These are phyloP conservation scores for Fundulus diaphanus DNA, from an alignment of 2,797 vertebrate genomes.

Conservation along the genomic window DNA sequence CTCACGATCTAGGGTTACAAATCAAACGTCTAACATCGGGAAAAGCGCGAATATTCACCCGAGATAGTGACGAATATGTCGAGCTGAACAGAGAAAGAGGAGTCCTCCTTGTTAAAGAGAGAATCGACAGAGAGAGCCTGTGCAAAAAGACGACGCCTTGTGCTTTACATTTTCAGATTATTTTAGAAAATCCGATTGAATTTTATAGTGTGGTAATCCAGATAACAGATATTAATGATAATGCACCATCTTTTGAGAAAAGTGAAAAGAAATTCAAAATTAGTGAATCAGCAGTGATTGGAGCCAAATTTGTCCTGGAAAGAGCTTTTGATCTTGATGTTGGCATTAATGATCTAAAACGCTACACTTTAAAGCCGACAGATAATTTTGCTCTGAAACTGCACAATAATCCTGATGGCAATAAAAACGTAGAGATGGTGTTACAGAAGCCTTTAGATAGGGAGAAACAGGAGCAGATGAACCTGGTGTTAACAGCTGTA, in stretches of 20 bases:
- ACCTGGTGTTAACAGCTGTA: conserved; percentile 62
- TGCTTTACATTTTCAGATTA: conserved; percentile 74
- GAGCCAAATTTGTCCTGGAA: conserved; percentile 71
- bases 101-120: conserved; percentile 69
- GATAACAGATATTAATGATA: conserved; percentile 79
- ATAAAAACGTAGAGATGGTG: conserved; percentile 74
- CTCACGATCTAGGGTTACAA: conserved; percentile 74
- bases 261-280: conserved; percentile 66
- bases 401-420: conserved; percentile 55
- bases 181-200: conserved; percentile 76
- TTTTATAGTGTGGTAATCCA: conserved; percentile 69
- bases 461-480: conserved; percentile 59
- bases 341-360: conserved; percentile 69
- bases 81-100: conserved; percentile 73
- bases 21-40: conserved; percentile 61
- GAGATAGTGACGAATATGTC: conserved; percentile 61
- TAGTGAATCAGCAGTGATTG: conserved; percentile 68
- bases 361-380: conserved; percentile 66
- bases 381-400: conserved; percentile 71
- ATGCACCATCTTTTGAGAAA: conserved; percentile 65
- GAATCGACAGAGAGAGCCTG: conserved; percentile 72
- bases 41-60: conserved; percentile 68
- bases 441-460: conserved; percentile 71
- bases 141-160: conserved; percentile 75
- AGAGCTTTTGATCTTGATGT: conserved; percentile 73